Conservation (phyloP, 2,113 vertebrate genomes). For the Sarotherodon lohbergeri region DNA sequence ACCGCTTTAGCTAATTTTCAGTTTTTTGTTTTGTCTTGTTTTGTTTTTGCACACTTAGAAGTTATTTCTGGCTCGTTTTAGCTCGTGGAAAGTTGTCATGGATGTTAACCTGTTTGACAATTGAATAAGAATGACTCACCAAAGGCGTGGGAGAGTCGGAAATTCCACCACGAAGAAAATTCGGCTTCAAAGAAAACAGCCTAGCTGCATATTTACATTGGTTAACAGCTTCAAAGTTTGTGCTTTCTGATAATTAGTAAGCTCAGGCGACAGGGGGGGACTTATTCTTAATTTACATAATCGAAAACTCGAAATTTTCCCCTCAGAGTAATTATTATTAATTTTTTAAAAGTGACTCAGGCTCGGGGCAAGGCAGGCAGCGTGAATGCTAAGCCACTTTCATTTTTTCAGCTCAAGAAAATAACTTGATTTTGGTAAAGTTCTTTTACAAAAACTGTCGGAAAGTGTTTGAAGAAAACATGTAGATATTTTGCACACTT, state of each 20-base stretch:
- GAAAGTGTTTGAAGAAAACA: constrained; percentile 54
- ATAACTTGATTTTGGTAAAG: background rate
- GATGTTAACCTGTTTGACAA: constrained; percentile 41
- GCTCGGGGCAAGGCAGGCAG: background rate
- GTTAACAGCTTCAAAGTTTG: background rate
- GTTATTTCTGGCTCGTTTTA: background rate
- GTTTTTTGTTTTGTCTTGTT: background rate
- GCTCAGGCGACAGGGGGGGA: constrained; percentile 13
- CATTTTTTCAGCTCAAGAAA: constrained; percentile 19
- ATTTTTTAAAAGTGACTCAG: constrained; percentile 69
- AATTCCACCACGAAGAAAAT: constrained; percentile 60
- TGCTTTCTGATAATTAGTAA: background rate
- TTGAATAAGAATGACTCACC: constrained; percentile 63
- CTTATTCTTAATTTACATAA: constrained; percentile 74
- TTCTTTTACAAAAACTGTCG: constrained; percentile 70
- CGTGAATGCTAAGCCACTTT: constrained; percentile 38
- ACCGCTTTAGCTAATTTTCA: background rate
- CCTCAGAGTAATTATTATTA: constrained; percentile 73
- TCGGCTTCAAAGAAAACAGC: constrained; percentile 46
- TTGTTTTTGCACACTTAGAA: background rate
- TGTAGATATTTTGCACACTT: constrained; percentile 34
- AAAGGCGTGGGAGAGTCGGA: constrained; percentile 71
- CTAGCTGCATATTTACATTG: constrained; percentile 56
- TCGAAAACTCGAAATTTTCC: constrained; percentile 37
- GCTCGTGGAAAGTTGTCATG: background rate